A percentile compares a stretch with the other conserved stretches of the same genome.
phyloP scores from a whole-genome alignment of 2,888 invertebrate species.

The Parasteatoda lunata region DNA sequence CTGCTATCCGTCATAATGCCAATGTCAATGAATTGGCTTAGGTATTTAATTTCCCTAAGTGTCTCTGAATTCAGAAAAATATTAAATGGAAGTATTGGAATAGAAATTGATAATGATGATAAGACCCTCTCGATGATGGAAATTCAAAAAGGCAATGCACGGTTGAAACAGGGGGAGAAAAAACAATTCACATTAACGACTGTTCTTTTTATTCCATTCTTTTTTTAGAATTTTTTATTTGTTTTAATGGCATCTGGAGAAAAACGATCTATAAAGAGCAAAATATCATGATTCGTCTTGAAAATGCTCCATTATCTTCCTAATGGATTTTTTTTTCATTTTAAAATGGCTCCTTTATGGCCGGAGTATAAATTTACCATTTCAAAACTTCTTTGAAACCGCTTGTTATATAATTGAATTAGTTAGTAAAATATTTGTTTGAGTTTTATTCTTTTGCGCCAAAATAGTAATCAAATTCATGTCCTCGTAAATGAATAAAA shows the following conservation, averaged over 20 bases:
- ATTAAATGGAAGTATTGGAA: constrained; percentile 18
- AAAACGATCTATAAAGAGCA: constrained; percentile 21
- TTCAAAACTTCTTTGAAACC: no score
- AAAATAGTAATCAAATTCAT: no score
- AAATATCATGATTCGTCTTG: not conserved
- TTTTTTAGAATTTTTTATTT: constrained; percentile 10
- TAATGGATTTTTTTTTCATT: not conserved
- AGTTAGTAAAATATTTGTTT: no score
- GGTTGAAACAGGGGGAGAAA: constrained; percentile 14
- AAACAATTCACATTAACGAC: constrained; percentile 43
- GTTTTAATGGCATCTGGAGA: constrained; percentile 34
- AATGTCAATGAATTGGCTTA: not conserved
- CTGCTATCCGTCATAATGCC: not conserved
- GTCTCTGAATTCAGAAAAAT: not conserved
- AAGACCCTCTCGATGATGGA: constrained; percentile 20
- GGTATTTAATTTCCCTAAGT: not conserved
- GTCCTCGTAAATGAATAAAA: no score
- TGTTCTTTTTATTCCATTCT: constrained; percentile 17
- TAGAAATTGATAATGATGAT: constrained; percentile 42
- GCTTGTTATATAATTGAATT: no score
- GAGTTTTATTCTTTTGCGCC: no score
- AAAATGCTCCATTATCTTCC: constrained; percentile 1
- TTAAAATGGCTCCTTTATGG: not conserved
- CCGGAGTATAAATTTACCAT: no score
- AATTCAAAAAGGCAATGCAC: constrained; percentile 8